Percentiles rank a stretch among this genome's conserved stretches.
Evolutionary conservation across 2,797 vertebrate genomes (phyloP).

Genomic region (Coregonus suidteri): DNA sequence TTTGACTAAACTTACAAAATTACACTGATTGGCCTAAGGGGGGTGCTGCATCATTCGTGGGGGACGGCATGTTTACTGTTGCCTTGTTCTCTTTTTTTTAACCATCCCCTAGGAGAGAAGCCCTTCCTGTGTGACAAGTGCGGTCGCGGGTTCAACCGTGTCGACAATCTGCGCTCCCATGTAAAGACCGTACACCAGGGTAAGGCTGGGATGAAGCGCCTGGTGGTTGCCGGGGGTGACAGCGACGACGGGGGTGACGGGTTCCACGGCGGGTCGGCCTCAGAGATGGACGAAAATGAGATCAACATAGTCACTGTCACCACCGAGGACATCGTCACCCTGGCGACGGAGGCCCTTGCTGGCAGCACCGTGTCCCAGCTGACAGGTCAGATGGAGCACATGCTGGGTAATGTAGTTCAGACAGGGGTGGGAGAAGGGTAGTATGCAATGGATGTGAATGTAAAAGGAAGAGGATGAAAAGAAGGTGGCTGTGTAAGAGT

Average conservation of each 20-base stretch:
- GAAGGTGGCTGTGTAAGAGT: neutral
- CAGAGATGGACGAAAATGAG: slow-evolving; percentile 78
- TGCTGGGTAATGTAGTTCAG: slow-evolving; percentile 2
- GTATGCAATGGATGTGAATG: neutral
- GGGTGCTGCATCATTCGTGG: no score
- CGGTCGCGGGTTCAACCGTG: slow-evolving; percentile 93
- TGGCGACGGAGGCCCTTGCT: slow-evolving; percentile 89
- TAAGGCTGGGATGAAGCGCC: slow-evolving; percentile 92
- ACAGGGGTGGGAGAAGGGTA: neutral
- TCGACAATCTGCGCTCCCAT: slow-evolving; percentile 97
- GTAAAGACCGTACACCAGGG: slow-evolving; percentile 97
- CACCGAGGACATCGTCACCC: slow-evolving; percentile 89
- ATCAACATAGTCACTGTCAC: slow-evolving; percentile 92
- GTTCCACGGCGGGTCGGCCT: slow-evolving; percentile 41
- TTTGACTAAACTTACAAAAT: no score
- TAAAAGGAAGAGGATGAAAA: neutral
- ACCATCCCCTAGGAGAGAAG: slow-evolving; percentile 84
- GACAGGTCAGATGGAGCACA: slow-evolving; percentile 77
- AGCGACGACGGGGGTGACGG: slow-evolving; percentile 55
- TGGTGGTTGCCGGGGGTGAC: slow-evolving; percentile 71
- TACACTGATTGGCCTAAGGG: no score
- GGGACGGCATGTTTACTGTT: no score
- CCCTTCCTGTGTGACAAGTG: slow-evolving; percentile 97
- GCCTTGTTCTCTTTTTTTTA: neutral
- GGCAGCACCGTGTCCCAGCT: slow-evolving; percentile 89